Evolutionary conservation across 2,113 vertebrate genomes (phyloP), one percentile per base, ranked within the genome.

Genomic region (Glareola pratincola): DNA sequence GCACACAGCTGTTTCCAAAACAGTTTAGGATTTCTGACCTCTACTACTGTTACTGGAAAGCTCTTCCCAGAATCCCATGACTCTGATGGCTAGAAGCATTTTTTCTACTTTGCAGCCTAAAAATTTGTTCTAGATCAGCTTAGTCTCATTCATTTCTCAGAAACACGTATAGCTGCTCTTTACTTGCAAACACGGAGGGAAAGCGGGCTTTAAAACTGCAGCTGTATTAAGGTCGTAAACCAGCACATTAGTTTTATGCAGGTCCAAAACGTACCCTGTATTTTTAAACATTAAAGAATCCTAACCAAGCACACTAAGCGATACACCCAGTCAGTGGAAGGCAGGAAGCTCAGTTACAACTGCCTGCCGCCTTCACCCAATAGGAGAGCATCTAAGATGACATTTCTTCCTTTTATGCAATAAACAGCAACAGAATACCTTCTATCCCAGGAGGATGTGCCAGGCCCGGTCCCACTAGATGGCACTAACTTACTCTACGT

Each of bases 331-430:
- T 23, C 69, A 54, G 67, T 29, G 72, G 56, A 77, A 91, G 94
- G 88, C 94, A 96, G 85, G 57, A 98, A 97, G 78, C 95, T 93
- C 94, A 77, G 72, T 30, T 82, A 57, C 67, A 94, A 76, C 88
- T 90, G 89, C 86, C 50, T 88, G 90, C 83, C 63, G 91, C 72
- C 81, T 93, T 59, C 94, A 72, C 54, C 95, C 95, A 96, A 85
- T 91, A 84, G 81, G 62, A 96, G 94, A 95, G 93, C 94, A 88
- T 85, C 88, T 66, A 86, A 97, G 94, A 92, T 85, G 92, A 93
- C 96, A 97, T 85, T 97, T 97, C 95, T 97, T 97, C 97, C 97
- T 97, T 97, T 97, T 97, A 97, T 88, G 95, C 96, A 94, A 95
- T 50, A 85, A 97, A 95, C 41, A 96, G 89, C 94, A 72, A 67